Percentiles rank a stretch among this genome's conserved stretches.
Evolutionary conservation across 1,140 invertebrate genomes (phyloP).

Genomic region (Semibalanus balanoides): DNA sequence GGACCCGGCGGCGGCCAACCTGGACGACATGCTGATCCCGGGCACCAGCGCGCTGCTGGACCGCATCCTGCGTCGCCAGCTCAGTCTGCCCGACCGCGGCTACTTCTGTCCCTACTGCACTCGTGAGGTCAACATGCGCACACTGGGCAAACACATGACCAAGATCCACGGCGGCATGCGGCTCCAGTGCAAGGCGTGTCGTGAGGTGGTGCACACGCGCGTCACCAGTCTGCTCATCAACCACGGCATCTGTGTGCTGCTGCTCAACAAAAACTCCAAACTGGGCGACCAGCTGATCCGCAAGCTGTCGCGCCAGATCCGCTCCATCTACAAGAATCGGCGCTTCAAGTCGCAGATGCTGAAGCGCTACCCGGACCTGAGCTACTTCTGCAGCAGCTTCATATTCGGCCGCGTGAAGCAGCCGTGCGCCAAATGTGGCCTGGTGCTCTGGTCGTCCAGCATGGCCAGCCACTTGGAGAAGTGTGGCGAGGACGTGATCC

Average conservation of each 20-base stretch:
- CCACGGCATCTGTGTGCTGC: constrained; percentile 1
- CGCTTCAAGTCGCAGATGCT: constrained; percentile 6
- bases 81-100: background rate
- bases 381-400: constrained; percentile 5
- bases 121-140: constrained; percentile 5
- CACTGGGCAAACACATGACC: constrained; percentile 5
- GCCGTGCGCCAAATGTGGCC: background rate
- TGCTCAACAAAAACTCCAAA: background rate
- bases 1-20: background rate
- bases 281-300: background rate
- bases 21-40: background rate
- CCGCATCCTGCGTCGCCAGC: background rate
- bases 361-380: background rate
- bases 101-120: constrained; percentile 1
- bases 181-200: background rate
- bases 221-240: constrained; percentile 3
- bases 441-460: constrained; percentile 1
- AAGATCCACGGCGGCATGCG: constrained; percentile 4
- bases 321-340: constrained; percentile 1
- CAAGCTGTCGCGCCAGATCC: background rate
- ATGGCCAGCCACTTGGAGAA: constrained; percentile 1
- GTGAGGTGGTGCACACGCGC: constrained; percentile 4
- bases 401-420: constrained; percentile 4
- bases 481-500: constrained; percentile 1
- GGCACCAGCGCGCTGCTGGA: constrained; percentile 4